Percentiles rank a stretch among this genome's conserved stretches.
Evolutionary conservation across 2,113 vertebrate genomes (phyloP).

Genomic region (chimpanzee (Pan troglodytes)): NHGRI_mPanTro3-v2.1_pri NC_086015.1:140568001-140568500

Average conservation of each 20-base stretch:
- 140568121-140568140: not conserved
- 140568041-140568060: not conserved
- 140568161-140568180: not conserved
- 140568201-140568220: not conserved
- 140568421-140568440: not conserved
- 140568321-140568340: not conserved
- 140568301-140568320: not conserved
- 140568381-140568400: not conserved
- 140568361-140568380: not conserved
- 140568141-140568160: not conserved
- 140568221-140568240: not conserved
- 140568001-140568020: not conserved
- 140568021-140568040: not conserved
- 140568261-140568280: not conserved
- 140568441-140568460: not conserved
- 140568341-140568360: not conserved
- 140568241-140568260: not conserved
- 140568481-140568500: not conserved
- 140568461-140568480: not conserved
- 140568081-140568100: not conserved
- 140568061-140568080: not conserved
- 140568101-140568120: not conserved
- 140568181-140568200: not conserved
- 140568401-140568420: not conserved
- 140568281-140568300: not conserved